Base-by-base conservation (phyloP, 2,797 vertebrate genomes). In the Gallinago solitaria region DNA sequence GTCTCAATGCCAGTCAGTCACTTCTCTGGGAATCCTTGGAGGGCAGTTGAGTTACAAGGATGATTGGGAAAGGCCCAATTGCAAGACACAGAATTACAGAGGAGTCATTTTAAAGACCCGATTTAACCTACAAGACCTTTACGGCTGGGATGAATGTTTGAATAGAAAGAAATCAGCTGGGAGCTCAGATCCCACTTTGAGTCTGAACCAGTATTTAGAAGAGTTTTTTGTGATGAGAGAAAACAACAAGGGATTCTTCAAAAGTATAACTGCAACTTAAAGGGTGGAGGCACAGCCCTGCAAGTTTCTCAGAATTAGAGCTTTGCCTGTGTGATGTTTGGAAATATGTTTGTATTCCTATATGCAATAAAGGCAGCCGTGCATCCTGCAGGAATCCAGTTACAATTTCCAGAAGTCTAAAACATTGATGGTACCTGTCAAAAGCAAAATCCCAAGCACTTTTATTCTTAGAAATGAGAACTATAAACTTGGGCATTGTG, bases 91-190 rank as follows among this genome's bases (percentile, higher is more conserved):
- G 83, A 73, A 95, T 90, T 90, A 82, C 3, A 56, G 51, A 89
- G 67, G 45, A 93, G 20, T 79, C 17, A 60, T 89, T 95, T 95
- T 67, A 64, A 91, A 93, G 63, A 45, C 77, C 51, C 68, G 64
- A 35, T 95, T 95, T 93, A 89, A 90, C 79, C 65, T 91, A 23
- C 79, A 81, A 32, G 84, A 87, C 65, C 65, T 91, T 89, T 92
- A 33, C 1, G 5, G 21, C 35, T 56, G 32, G 61, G 35, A 47
- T 54, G 41, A 74, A 54, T 43, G 57, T 67, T 54, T 33, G 53
- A 87, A 43, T 5, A 59, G 47, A 78, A 83, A 82, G 61, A 75
- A 83, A 81, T 77, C 37, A 69, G 12, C 47, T 65, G 48, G 53
- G 53, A 83, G 88, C n/a, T 30, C 78, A 75, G 68, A 87, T 65